Base-by-base conservation (phyloP, 2,888 invertebrate genomes). In the Tachina grossa region DNA sequence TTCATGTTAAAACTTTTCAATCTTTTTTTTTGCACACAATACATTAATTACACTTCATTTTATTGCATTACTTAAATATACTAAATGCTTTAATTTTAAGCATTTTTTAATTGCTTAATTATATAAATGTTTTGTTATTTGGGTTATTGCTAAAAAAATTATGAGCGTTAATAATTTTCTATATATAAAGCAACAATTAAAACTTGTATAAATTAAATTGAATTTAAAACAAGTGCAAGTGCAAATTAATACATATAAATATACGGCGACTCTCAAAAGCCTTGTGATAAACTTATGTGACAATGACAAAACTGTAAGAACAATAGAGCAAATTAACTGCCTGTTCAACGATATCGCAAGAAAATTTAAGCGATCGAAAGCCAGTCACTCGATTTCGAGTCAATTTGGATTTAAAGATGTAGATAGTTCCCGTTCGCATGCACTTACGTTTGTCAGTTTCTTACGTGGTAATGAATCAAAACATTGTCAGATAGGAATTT, bases 101-200 rank as follows among this genome's bases (percentile, higher is more conserved):
- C 8, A 66, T 51, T 76, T 82, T 69, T 82, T 69, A 72, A 74
- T 66, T 74, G 72, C 14, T 76, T 31, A 61, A 69, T 19, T 65
- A 53, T 55, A 49, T 65, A 45, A 72, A 65, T 72, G 71, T 65
- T n/a, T 22, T 63, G 11, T 77, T 72, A 53, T 43, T 77, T 71
- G 49, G 49, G 55, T 82, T 63, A 55, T 63, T 55, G 76, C 31
- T 55, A 11, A 63, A 69, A n/a, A 53, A 81, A 82, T 76, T 79
- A 83, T 83, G 65, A 85, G 57, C 69, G 82, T 55, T 81, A 43
- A 75, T 65, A 85, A 76, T 80, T 45, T 72, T 72, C 43, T 82
- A 16, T 80, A 84, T 72, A 75, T 78, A 77, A 75, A 82, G 59
- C 75, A 71, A 59, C 65, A 82, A 82, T 82, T 81, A 66, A 85